Evolutionary conservation across 2,888 invertebrate genomes (phyloP).

Genomic region (Scaptomyza caliginosa): DNA sequence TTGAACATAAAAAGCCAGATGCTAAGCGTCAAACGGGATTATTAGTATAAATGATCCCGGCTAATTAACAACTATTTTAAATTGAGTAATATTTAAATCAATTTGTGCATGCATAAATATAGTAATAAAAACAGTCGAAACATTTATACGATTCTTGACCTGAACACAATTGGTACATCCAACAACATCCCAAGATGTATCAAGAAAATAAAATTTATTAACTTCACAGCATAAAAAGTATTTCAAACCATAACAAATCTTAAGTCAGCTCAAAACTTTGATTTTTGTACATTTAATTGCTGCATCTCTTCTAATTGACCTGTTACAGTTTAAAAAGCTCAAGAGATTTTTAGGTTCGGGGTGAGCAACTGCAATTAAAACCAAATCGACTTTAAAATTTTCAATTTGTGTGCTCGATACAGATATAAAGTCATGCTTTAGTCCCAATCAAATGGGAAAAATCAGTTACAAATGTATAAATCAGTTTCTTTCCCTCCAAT

Average conservation of each 20-base stretch:
- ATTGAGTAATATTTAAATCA: conserved; percentile 42
- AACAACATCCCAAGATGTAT: no score
- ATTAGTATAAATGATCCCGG: conserved; percentile 44
- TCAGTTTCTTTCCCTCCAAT: neutral
- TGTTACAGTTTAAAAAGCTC: conserved; percentile 48
- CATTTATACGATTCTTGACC: conserved; percentile 10
- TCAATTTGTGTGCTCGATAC: conserved; percentile 4
- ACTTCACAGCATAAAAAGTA: neutral
- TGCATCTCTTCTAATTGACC: conserved; percentile 59
- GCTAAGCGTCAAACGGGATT: conserved; percentile 39
- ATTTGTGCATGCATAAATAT: conserved; percentile 5
- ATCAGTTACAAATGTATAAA: conserved; percentile 29
- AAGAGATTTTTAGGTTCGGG: conserved; percentile 8
- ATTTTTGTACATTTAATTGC: neutral
- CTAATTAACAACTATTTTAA: conserved; percentile 35
- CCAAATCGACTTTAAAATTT: conserved; percentile 1
- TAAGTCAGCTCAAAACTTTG: neutral
- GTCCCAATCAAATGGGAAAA: conserved; percentile 55
- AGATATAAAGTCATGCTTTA: conserved; percentile 8
- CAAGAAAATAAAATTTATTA: neutral
- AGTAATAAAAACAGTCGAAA: conserved; percentile 15
- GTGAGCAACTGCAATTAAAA: conserved; percentile 12
- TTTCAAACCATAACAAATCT: neutral
- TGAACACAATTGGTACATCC: no score
- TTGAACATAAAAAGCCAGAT: conserved; percentile 37